Conservation (phyloP, 1,140 invertebrate genomes). For the Babylonia areolata region DNA sequence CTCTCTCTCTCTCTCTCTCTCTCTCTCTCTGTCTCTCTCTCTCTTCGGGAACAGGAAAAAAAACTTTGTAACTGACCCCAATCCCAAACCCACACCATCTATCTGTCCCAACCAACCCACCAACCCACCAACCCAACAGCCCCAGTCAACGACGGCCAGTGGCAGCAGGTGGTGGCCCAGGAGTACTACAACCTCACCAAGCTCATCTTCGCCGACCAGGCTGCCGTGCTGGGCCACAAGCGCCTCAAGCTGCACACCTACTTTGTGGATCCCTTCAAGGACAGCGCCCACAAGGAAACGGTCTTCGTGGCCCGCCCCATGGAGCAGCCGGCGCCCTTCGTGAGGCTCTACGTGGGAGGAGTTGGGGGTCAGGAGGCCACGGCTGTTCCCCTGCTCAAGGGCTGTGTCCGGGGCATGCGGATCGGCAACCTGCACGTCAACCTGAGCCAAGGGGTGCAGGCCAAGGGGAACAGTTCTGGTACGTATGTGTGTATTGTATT, state of each 20-base stretch:
- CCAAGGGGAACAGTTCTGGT: constrained; percentile 54
- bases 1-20: no score
- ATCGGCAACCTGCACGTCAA: constrained; percentile 88
- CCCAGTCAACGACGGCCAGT: constrained; percentile 57
- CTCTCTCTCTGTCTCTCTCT: no score
- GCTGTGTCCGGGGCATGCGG: constrained; percentile 91
- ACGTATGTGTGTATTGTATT: no score
- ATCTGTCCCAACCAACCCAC: no score
- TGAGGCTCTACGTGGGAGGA: constrained; percentile 92
- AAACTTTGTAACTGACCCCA: no score
- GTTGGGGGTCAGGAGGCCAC: constrained; percentile 87
- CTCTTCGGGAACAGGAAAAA: no score
- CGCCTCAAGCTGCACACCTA: constrained; percentile 74
- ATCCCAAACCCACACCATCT: no score
- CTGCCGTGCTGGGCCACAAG: constrained; percentile 80
- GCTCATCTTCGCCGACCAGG: constrained; percentile 62
- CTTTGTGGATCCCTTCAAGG: constrained; percentile 48
- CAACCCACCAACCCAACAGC: no score
- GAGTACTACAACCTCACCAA: constrained; percentile 84
- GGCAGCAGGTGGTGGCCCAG: constrained; percentile 85
- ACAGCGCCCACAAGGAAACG: constrained; percentile 80
- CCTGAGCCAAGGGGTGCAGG: constrained; percentile 75
- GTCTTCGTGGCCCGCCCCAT: constrained; percentile 89
- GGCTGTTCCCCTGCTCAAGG: constrained; percentile 69
- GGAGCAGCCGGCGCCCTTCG: constrained; percentile 88